phyloP scores from a whole-genome alignment of 2,797 vertebrate species.

The Lithobates pipiens region DNA sequence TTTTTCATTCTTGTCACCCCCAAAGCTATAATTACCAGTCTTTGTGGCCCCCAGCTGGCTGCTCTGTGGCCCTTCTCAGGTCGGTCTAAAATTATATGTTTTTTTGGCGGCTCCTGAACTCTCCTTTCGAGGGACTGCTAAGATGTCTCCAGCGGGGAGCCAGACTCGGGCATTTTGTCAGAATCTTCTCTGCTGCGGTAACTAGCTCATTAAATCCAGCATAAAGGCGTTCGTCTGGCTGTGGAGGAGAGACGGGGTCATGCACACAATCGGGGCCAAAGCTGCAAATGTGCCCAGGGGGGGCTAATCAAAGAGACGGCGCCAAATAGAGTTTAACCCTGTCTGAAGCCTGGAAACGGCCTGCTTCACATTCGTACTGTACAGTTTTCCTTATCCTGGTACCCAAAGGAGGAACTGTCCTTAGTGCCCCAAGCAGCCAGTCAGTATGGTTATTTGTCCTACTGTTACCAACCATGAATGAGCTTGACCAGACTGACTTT shows the following conservation, averaged over 20 bases:
- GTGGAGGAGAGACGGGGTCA: background rate
- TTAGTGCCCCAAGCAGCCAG: background rate
- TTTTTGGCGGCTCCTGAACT: background rate
- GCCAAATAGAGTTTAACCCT: background rate
- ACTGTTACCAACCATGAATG: background rate
- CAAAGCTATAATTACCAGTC: background rate
- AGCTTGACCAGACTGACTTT: too few species aligned
- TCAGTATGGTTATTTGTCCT: background rate
- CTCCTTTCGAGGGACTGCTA: background rate
- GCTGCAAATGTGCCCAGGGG: background rate
- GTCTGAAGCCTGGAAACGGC: background rate
- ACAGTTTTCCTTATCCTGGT: too few species aligned
- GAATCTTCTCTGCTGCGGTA: background rate
- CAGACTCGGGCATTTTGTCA: background rate
- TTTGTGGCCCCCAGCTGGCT: background rate
- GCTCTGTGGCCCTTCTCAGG: too few species aligned
- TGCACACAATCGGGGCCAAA: background rate
- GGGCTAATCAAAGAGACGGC: background rate
- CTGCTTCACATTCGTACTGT: background rate
- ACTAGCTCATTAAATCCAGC: constrained; percentile 23
- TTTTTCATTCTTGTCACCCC: background rate
- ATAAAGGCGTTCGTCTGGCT: background rate
- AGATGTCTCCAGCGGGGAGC: constrained; percentile 26
- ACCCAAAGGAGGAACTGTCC: background rate
- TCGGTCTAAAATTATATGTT: background rate